Conservation (phyloP, 2,888 invertebrate species). For the Lottia scabra region DNA sequence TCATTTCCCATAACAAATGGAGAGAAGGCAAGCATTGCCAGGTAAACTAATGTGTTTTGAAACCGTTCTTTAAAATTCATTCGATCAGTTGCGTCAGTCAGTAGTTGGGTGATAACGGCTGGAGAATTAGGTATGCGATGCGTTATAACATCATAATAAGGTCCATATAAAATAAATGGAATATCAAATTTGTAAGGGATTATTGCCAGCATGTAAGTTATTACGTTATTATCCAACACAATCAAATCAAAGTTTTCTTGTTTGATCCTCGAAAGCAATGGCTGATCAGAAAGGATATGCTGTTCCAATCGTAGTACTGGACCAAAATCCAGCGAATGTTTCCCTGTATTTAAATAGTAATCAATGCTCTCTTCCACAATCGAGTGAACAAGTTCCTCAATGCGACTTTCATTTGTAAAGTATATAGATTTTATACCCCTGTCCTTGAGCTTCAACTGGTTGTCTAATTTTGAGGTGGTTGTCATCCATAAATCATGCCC, state of each 20-base stretch:
- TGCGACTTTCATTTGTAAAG: background rate
- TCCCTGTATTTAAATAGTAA: background rate
- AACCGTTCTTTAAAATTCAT: conserved; percentile 15
- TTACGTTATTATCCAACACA: conserved; percentile 24
- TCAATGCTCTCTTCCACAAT: background rate
- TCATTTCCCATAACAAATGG: conserved; percentile 22
- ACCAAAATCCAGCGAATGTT: background rate
- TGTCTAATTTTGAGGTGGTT: background rate
- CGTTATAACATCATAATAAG: conserved; percentile 16
- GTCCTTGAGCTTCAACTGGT: background rate
- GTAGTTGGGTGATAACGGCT: conserved; percentile 13
- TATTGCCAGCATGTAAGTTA: conserved; percentile 3
- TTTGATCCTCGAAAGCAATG: conserved; percentile 12
- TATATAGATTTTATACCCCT: background rate
- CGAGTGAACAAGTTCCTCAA: too few species aligned
- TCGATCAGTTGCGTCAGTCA: background rate
- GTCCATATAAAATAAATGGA: conserved; percentile 20
- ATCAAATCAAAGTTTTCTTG: conserved; percentile 21
- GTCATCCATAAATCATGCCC: background rate
- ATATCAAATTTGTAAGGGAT: conserved; percentile 20
- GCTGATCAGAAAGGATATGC: conserved; percentile 8
- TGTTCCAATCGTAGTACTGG: background rate
- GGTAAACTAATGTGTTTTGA: background rate
- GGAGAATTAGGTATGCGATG: conserved; percentile 18
- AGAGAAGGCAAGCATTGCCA: background rate